Evolutionary conservation across 2,888 invertebrate species (phyloP), one percentile per base, ranked within the genome.

Genomic region (Ichneumoninae sp.): DNA sequence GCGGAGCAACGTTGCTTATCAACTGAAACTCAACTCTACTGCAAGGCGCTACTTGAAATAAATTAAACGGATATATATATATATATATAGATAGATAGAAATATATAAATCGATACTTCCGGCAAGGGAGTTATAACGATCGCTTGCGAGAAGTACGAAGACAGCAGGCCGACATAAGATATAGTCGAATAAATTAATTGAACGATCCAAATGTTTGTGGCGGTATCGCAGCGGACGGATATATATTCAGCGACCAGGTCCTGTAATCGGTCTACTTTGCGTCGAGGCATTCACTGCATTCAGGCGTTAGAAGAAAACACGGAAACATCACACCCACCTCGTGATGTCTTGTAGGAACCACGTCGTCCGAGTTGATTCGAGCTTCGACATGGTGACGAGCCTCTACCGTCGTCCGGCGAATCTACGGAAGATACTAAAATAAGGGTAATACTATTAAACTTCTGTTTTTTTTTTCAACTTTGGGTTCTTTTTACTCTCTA

Each of bases 281-380:
- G 65, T 73, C 68, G 68, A 30, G 63, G 79, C 85, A 85, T 82
- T 80, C 85, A 71, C 57, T 73, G 75, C 60, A 87, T 83, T 81
- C 80, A 81, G 63, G 66, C 63, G 74, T 74, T 71, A 81, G 50
- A 81, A 52, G 26, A 44, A 82, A 47, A 75, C 22, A 50, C 26
- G 36, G 52, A 60, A 82, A 69, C 77, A 91, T 88, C 92, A 50
- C 81, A 94, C 96, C 95, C 94, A 98, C 98, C 97, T 96, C 97
- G 95, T 89, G 97, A 97, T 78, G 97, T 97, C 95, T 98, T 98
- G 95, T 97, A 98, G 63, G 97, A 97, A 94, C 97, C 97, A 90
- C 97, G 96, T 50, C 98, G 95, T 84, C 97, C 97, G 87, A 98
- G 95, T 88, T 95, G 95, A 89, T 95, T 95, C 88, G 94, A 94